Conservation (phyloP, 2,888 invertebrate genomes). For the Vanessa cardui region DNA sequence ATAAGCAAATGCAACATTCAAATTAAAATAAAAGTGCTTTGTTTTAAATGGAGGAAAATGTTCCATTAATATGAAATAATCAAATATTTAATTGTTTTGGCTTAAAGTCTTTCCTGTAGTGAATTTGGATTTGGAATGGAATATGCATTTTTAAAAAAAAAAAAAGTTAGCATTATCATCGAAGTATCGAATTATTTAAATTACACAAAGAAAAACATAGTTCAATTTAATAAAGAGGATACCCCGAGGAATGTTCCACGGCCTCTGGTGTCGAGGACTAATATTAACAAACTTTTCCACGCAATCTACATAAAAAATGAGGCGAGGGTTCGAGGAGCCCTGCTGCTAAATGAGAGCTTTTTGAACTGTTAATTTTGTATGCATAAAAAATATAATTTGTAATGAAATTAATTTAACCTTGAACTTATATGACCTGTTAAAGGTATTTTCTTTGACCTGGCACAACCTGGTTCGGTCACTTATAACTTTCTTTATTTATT, state of each 20-base stretch:
- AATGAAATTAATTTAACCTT: constrained; percentile 7
- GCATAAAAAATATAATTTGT: constrained; percentile 52
- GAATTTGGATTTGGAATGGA: not conserved
- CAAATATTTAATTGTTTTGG: not conserved
- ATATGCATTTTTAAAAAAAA: not conserved
- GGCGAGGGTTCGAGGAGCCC: constrained; percentile 74
- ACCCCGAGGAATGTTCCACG: constrained; percentile 59
- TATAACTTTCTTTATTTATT: not conserved
- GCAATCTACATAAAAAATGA: constrained; percentile 82
- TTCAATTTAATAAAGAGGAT: constrained; percentile 67
- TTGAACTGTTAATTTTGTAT: constrained; percentile 81
- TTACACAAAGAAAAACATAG: constrained; percentile 53
- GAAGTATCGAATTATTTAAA: constrained; percentile 28
- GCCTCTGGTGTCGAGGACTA: constrained; percentile 65
- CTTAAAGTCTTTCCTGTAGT: not conserved
- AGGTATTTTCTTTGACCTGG: not conserved
- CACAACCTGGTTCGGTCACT: not conserved
- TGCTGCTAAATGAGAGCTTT: constrained; percentile 78
- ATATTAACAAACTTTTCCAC: constrained; percentile 80
- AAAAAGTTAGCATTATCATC: not conserved
- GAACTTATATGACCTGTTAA: constrained; percentile 1
- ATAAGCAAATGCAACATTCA: not conserved
- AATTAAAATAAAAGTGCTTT: too few species aligned
- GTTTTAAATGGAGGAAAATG: too few species aligned
- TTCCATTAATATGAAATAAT: not conserved